A percentile compares a stretch with the other conserved stretches of the same genome.
Conservation (phyloP, 2,797 vertebrate genomes). For the Gymnopithys bicolor region DNA sequence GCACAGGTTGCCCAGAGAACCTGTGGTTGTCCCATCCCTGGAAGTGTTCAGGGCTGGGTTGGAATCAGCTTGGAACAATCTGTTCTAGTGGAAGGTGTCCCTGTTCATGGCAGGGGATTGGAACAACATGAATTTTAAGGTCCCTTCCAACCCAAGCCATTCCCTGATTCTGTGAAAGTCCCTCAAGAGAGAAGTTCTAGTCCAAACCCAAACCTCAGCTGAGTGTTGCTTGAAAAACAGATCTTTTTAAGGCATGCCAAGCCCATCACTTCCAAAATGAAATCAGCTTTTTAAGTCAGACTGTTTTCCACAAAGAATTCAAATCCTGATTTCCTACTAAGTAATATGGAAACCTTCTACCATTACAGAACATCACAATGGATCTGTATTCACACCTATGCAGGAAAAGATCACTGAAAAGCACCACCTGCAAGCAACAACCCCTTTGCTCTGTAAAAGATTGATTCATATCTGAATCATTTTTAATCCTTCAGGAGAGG, state of each 20-base stretch:
- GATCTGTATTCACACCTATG: background rate
- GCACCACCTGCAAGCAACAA: background rate
- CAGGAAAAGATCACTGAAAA: background rate
- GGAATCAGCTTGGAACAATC: accelerated
- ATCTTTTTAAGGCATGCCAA: background rate
- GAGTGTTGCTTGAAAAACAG: background rate
- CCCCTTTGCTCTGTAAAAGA: background rate
- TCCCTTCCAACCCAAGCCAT: background rate
- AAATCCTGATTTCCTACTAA: background rate
- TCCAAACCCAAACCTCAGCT: background rate
- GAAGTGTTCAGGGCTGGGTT: accelerated
- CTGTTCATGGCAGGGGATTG: accelerated
- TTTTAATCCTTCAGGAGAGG: background rate
- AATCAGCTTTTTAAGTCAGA: background rate
- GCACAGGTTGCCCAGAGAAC: background rate
- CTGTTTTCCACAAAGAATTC: background rate
- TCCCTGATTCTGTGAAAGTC: background rate
- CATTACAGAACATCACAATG: background rate
- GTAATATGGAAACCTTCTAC: background rate
- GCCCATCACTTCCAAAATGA: background rate
- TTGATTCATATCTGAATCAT: accelerated
- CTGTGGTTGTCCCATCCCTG: background rate
- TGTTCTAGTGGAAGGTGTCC: background rate
- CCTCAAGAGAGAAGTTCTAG: background rate
- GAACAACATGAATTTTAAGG: accelerated